Evolutionary conservation across 2,888 invertebrate species (phyloP), one percentile per base, ranked within the genome.

Genomic region (Aphidoletes aphidimyza): DNA sequence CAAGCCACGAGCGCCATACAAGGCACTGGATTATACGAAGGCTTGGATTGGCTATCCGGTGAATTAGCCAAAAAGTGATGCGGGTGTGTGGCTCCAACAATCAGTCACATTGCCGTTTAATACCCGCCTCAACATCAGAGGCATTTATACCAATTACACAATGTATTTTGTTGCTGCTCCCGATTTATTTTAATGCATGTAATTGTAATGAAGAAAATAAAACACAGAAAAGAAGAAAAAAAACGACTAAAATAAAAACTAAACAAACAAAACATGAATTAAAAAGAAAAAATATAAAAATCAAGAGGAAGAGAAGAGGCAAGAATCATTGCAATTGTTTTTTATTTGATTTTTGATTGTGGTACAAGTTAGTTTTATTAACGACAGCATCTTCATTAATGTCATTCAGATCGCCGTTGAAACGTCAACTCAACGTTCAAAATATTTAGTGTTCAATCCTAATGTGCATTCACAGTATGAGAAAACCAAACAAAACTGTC

Each of bases 31-130:
- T 94, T 99, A 87, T 99, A 99, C 91, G 99, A 99, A 92, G 99
- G 99, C 86, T 95, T 99, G 88, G 99, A 99, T 92, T 99, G 99
- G 99, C 95, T 99, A 90, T 98, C 98, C 92, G 98, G 97, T 93
- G 97, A 98, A 92, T 94, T 99, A 87, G 94, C 95, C 86, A 96
- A 96, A 91, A 95, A 95, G 92, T 95, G 42, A 81, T 78, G 2
- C 17, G 36, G 2, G n/a, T n/a, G n/a, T n/a, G n/a, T n/a, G n/a
- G n/a, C n/a, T n/a, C 49, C 49, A 59, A 59, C 59, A 59, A 59
- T 8, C 49, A 59, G 26, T 2, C 2, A 47, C 8, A 47, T 17
- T 17, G 19, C 47, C 9, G n/a, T n/a, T n/a, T n/a, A 47, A 3
- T 17, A 47, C 47, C 8, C 8, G 17, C 8, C 8, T 19, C 8